A percentile compares a stretch with the other conserved stretches of the same genome.
Conservation (phyloP, 2,888 invertebrate species). For the Eumerus sabulonum region DNA sequence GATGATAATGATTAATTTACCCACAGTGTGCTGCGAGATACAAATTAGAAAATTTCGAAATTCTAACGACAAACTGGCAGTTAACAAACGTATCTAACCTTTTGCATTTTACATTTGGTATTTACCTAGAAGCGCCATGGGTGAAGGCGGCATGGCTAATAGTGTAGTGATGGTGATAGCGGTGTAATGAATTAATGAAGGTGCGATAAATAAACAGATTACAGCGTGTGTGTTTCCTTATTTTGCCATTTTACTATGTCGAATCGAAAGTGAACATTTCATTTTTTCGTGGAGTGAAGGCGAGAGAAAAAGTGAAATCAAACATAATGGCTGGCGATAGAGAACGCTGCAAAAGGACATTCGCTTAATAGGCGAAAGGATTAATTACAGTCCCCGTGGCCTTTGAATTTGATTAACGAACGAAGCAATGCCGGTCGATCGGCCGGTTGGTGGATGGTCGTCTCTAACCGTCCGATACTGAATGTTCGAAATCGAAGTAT, state of each 20-base stretch:
- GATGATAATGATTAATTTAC: too few relatives aligned
- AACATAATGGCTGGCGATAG: conserved; percentile 23
- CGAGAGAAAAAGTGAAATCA: conserved; percentile 65
- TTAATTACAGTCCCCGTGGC: conserved; percentile 69
- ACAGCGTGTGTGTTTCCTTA: conserved; percentile 52
- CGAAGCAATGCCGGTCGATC: too few relatives aligned
- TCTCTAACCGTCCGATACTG: conserved; percentile 7
- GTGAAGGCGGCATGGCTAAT: too few relatives aligned
- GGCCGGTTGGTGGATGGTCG: too few relatives aligned
- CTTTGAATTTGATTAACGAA: conserved; percentile 69
- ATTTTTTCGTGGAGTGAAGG: neutral
- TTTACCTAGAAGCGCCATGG: conserved; percentile 32
- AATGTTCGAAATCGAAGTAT: conserved; percentile 1
- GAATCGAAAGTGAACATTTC: conserved; percentile 65
- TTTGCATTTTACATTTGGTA: conserved; percentile 33
- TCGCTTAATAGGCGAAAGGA: conserved; percentile 67
- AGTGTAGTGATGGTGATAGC: too few relatives aligned
- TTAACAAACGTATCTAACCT: conserved; percentile 27
- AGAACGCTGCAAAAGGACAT: conserved; percentile 61
- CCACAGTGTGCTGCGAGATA: too few relatives aligned
- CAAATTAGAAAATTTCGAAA: too few relatives aligned
- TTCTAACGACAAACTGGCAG: neutral
- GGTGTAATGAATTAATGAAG: conserved; percentile 52
- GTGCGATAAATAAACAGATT: conserved; percentile 66
- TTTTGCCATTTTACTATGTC: conserved; percentile 14